These are phyloP conservation scores for Lasioglossum malachurum DNA, from an alignment of 2,888 invertebrate species.

Conservation along the genomic window DNA sequence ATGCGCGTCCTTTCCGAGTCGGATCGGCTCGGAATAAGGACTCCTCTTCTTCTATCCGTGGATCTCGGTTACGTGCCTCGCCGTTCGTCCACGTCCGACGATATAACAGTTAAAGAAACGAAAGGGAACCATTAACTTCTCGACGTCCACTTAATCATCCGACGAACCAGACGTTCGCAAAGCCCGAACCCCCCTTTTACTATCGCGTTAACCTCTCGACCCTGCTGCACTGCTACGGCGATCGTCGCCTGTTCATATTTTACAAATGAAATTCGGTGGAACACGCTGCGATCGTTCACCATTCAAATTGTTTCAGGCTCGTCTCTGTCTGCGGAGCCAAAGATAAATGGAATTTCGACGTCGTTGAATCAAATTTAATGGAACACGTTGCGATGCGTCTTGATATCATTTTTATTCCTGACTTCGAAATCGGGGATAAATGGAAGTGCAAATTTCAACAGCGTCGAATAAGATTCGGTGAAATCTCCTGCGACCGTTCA, in stretches of 20 bases:
- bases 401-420: not conserved
- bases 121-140: not conserved
- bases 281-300: not conserved
- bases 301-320: not conserved
- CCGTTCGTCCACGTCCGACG: not conserved
- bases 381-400: not conserved
- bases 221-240: not conserved
- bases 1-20: constrained; percentile 36
- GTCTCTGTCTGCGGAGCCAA: not conserved
- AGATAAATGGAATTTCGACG: too few species aligned
- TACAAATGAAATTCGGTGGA: not conserved
- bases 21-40: constrained; percentile 23
- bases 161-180: not conserved
- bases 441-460: not conserved
- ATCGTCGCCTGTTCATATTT: not conserved
- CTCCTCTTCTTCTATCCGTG: constrained; percentile 51
- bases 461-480: not conserved
- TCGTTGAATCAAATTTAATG: too few species aligned
- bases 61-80: constrained; percentile 32
- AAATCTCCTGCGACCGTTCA: not conserved
- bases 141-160: constrained; percentile 12
- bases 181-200: not conserved
- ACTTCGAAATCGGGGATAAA: not conserved
- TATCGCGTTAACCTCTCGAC: constrained; percentile 3
- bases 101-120: constrained; percentile 28